Conservation (phyloP, 2,888 invertebrate genomes). For the Ryuthela nishihirai region DNA sequence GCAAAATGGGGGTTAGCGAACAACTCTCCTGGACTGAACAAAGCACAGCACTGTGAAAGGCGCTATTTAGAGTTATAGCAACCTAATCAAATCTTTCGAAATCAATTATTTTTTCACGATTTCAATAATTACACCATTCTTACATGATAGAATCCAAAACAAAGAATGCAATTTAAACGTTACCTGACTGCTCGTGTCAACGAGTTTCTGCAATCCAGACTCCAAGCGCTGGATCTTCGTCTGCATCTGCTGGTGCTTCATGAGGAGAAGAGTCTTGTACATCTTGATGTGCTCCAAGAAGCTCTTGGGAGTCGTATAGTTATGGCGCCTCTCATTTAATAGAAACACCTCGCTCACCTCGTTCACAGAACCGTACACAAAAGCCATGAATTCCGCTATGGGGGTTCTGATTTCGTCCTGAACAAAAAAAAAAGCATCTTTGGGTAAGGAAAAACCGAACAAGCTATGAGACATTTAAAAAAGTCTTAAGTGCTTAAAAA, state of each 20-base stretch:
- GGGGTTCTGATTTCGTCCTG: constrained; percentile 71
- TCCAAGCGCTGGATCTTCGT: constrained; percentile 81
- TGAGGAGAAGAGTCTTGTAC: constrained; percentile 78
- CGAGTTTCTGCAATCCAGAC: constrained; percentile 87
- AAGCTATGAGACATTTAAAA: too few species aligned
- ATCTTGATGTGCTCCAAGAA: constrained; percentile 92
- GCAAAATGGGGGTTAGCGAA: too few species aligned
- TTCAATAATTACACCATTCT: too few species aligned
- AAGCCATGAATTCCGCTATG: constrained; percentile 89
- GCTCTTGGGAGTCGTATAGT: constrained; percentile 96
- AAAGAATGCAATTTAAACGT: too few species aligned
- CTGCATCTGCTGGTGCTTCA: constrained; percentile 79
- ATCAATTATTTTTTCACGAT: too few species aligned
- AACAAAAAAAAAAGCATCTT: constrained; percentile 45
- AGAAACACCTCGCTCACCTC: constrained; percentile 80
- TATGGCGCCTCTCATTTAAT: constrained; percentile 85
- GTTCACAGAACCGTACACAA: constrained; percentile 89
- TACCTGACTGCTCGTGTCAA: constrained; percentile 46
- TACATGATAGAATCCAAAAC: too few species aligned
- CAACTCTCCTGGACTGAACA: too few species aligned
- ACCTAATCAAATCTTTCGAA: too few species aligned
- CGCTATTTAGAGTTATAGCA: too few species aligned
- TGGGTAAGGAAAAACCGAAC: not conserved
- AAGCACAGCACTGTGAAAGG: too few species aligned
- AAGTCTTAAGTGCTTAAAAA: too few species aligned